These are phyloP conservation scores for Epinephelus lanceolatus DNA, from an alignment of 2,113 vertebrate species.

Conservation along the genomic window DNA sequence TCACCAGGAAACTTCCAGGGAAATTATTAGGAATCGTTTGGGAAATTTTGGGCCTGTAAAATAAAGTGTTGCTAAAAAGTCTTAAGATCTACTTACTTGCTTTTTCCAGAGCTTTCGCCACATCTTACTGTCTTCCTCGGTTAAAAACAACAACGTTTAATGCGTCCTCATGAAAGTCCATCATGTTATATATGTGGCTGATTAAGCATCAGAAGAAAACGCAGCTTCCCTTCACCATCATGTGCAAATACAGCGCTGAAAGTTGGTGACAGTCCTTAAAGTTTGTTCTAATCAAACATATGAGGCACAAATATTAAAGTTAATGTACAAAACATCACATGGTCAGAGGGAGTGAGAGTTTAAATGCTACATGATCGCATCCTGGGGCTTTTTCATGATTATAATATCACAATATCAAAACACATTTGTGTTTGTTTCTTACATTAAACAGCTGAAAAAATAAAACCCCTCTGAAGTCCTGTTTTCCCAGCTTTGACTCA, in stretches of 20 bases:
- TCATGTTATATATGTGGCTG: neutral
- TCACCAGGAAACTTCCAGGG: neutral
- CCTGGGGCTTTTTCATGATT: conserved; percentile 26
- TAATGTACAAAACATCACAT: neutral
- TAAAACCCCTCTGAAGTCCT: neutral
- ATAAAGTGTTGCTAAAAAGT: neutral
- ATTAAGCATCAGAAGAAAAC: conserved; percentile 9
- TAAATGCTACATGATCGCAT: conserved; percentile 64
- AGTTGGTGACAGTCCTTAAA: neutral
- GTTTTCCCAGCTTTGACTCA: neutral
- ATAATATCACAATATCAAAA: neutral
- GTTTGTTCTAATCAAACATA: neutral
- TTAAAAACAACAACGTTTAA: neutral
- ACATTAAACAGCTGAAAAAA: neutral
- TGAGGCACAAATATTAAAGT: conserved; percentile 16
- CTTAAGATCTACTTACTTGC: neutral
- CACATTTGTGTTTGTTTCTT: neutral
- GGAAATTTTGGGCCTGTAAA: neutral
- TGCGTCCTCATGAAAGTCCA: neutral
- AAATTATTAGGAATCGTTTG: neutral
- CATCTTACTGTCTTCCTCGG: neutral
- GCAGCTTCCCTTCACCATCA: conserved; percentile 30
- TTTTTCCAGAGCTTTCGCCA: conserved; percentile 11
- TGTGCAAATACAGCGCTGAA: conserved; percentile 63
- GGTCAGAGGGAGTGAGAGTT: neutral